phyloP scores from a whole-genome alignment of 2,888 invertebrate species.

The Conomelus anceps region DNA sequence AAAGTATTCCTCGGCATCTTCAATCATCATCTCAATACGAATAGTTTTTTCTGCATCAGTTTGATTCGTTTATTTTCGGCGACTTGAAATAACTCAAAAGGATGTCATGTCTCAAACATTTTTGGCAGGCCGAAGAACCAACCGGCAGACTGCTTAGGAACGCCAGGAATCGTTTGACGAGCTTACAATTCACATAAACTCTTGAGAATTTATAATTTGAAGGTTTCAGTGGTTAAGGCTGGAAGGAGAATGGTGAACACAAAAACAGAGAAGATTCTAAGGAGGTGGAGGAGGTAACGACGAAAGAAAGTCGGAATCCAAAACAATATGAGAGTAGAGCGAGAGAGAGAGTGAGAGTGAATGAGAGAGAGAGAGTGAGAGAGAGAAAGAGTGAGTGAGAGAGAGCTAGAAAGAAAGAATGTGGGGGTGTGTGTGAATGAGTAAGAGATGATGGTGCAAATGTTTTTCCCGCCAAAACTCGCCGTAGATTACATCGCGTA shows the following conservation, averaged over 20 bases:
- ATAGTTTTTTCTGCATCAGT: not conserved
- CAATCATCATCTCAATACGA: not conserved
- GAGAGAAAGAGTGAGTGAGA: not conserved
- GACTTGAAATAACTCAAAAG: slow-evolving; percentile 30
- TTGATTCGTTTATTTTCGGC: not conserved
- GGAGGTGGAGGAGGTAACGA: not conserved
- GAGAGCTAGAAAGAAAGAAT: too few relatives aligned
- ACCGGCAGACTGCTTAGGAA: not conserved
- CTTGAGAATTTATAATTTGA: slow-evolving; percentile 24
- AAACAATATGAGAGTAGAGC: not conserved
- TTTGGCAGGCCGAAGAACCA: not conserved
- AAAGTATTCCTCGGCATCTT: not conserved
- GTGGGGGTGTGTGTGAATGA: too few relatives aligned
- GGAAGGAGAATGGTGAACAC: not conserved
- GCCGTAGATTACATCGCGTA: too few relatives aligned
- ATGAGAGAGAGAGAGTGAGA: too few relatives aligned
- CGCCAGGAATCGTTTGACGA: not conserved
- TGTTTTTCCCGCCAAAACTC: not conserved
- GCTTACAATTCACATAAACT: not conserved
- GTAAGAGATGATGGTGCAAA: not conserved
- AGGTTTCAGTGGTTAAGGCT: not conserved
- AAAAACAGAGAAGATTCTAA: not conserved
- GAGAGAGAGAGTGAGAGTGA: not conserved
- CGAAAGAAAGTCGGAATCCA: not conserved
- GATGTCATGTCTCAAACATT: slow-evolving; percentile 29